phyloP scores from a whole-genome alignment of 2,113 vertebrate species.

The Psephotus haematonotus region DNA sequence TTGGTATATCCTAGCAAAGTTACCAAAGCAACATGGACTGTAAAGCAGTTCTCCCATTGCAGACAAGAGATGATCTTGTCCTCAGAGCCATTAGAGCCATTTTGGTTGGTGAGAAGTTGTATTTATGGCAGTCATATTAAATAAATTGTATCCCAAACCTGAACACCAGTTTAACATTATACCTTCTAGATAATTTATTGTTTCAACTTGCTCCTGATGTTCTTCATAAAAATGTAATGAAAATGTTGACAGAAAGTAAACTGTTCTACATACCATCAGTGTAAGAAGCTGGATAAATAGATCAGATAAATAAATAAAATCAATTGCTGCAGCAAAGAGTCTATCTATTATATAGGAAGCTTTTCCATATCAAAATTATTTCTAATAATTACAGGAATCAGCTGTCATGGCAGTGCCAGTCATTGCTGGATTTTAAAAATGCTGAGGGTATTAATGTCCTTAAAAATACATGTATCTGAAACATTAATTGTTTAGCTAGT shows the following conservation, averaged over 20 bases:
- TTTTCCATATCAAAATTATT: not conserved
- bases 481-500: not conserved
- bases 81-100: not conserved
- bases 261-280: not conserved
- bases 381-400: not conserved
- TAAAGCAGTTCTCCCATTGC: not conserved
- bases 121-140: not conserved
- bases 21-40: not conserved
- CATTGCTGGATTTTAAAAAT: not conserved
- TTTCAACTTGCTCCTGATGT: not conserved
- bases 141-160: not conserved
- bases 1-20: not conserved
- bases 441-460: not conserved
- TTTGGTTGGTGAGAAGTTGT: not conserved
- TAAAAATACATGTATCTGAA: not conserved
- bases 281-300: not conserved
- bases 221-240: constrained; percentile 21
- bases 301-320: constrained; percentile 31
- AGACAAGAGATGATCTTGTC: not conserved
- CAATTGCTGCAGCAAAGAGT: not conserved
- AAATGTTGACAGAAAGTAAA: not conserved
- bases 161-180: constrained; percentile 29
- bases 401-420: not conserved
- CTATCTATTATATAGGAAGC: not conserved
- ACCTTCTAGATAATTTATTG: constrained; percentile 37